Conservation (phyloP, 1,140 invertebrate genomes). For the Eciton burchellii region DNA sequence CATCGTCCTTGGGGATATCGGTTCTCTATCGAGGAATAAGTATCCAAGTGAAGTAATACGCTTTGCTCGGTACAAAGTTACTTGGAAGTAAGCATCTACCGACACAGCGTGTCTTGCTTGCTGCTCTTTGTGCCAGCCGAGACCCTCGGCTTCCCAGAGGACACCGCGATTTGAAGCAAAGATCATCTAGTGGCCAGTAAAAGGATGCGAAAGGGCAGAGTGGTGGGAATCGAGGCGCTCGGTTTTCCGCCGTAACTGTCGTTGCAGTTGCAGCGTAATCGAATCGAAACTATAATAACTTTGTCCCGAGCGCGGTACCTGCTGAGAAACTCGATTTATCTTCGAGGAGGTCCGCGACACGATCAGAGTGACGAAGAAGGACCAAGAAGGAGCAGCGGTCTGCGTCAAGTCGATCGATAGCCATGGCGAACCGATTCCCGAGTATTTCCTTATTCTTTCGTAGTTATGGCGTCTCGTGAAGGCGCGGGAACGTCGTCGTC, state of each 20-base stretch:
- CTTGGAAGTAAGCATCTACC: neutral
- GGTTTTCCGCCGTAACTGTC: slow-evolving; percentile 55
- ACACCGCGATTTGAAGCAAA: slow-evolving; percentile 30
- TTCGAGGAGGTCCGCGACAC: slow-evolving; percentile 38
- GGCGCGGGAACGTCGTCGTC: neutral
- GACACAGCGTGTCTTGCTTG: neutral
- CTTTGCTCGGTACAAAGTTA: neutral
- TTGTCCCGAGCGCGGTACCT: slow-evolving; percentile 58
- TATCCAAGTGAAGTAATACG: neutral
- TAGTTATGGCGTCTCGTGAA: slow-evolving; percentile 45
- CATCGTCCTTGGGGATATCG: too few relatives aligned
- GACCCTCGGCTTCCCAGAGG: slow-evolving; percentile 3
- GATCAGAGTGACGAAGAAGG: slow-evolving; percentile 52
- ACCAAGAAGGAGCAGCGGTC: slow-evolving; percentile 16
- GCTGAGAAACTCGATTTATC: slow-evolving; percentile 65
- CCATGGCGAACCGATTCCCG: slow-evolving; percentile 36
- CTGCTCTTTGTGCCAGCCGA: neutral
- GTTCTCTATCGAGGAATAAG: neutral
- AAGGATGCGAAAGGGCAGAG: slow-evolving; percentile 41
- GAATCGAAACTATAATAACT: slow-evolving; percentile 68
- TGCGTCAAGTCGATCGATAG: slow-evolving; percentile 45
- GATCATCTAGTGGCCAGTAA: slow-evolving; percentile 32
- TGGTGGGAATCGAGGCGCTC: slow-evolving; percentile 33
- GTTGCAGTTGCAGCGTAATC: slow-evolving; percentile 62
- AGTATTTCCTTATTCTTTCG: slow-evolving; percentile 55